Evolutionary conservation across 2,797 vertebrate genomes (phyloP).

Genomic region (Pogoniulus pusillus): DNA sequence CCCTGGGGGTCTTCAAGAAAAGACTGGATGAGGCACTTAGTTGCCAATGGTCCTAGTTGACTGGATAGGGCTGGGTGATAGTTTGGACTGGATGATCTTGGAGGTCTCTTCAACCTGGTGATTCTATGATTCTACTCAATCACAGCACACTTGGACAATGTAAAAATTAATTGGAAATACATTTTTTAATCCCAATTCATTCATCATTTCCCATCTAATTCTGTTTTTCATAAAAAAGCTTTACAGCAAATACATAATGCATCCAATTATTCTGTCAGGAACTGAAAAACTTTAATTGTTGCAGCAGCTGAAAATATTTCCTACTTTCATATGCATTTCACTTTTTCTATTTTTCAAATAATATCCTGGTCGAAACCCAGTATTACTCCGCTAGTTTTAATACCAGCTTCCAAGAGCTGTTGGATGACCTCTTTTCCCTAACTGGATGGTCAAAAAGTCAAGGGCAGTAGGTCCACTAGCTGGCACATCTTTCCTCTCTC

Average conservation of each 20-base stretch:
- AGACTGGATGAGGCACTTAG: too few species aligned
- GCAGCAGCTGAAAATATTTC: neutral
- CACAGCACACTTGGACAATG: neutral
- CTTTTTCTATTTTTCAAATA: neutral
- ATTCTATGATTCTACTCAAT: too few species aligned
- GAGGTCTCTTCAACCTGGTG: too few species aligned
- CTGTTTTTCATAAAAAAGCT: neutral
- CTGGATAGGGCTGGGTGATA: too few species aligned
- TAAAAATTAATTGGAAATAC: neutral
- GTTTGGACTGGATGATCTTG: too few species aligned
- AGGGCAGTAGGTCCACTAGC: neutral
- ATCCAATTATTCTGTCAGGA: neutral
- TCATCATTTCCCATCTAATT: neutral
- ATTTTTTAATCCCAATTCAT: neutral
- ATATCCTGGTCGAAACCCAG: neutral
- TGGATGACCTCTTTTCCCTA: neutral
- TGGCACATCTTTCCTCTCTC: neutral
- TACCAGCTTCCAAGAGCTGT: neutral
- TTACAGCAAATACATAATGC: neutral
- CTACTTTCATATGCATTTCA: neutral
- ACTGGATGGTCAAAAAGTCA: neutral
- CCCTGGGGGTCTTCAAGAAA: too few species aligned
- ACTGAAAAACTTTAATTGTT: neutral
- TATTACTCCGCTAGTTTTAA: neutral
- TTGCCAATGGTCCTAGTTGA: too few species aligned